Percentiles rank a stretch among this genome's conserved stretches.
These are phyloP conservation scores for Artibeus jamaicensis DNA, from an alignment of 2,797 vertebrate species.

Conservation along the genomic window DNA sequence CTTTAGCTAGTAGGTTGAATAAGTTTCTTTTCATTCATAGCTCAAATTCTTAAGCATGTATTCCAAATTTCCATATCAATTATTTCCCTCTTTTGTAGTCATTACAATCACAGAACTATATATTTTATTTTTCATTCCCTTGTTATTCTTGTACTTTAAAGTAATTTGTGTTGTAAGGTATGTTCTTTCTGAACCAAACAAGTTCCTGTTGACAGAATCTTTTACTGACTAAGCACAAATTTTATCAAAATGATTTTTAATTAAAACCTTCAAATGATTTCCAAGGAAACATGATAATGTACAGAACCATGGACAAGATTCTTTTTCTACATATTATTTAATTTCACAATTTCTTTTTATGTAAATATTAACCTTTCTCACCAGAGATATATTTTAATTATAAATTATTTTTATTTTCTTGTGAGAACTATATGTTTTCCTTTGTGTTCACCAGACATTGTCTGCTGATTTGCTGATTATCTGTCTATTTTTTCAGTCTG, in stretches of 20 bases:
- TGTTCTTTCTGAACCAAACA: neutral
- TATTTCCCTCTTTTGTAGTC: neutral
- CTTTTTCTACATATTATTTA: neutral
- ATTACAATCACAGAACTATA: neutral
- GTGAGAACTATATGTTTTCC: neutral
- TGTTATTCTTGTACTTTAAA: neutral
- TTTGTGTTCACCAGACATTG: neutral
- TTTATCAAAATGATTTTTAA: neutral
- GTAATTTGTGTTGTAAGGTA: neutral
- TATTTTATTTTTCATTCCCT: neutral
- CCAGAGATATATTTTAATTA: neutral
- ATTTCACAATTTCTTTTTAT: neutral
- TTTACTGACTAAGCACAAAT: neutral
- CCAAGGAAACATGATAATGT: neutral
- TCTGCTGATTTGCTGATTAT: neutral
- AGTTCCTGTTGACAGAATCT: neutral
- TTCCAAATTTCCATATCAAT: neutral
- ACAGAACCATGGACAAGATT: neutral
- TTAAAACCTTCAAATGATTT: neutral
- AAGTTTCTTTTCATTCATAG: neutral
- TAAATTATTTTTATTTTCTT: neutral
- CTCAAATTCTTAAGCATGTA: neutral
- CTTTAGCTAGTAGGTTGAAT: neutral
- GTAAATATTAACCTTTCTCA: neutral
- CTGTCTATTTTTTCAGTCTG: neutral